phyloP scores from a whole-genome alignment of 2,797 vertebrate species.

The Sebastes itinus region DNA sequence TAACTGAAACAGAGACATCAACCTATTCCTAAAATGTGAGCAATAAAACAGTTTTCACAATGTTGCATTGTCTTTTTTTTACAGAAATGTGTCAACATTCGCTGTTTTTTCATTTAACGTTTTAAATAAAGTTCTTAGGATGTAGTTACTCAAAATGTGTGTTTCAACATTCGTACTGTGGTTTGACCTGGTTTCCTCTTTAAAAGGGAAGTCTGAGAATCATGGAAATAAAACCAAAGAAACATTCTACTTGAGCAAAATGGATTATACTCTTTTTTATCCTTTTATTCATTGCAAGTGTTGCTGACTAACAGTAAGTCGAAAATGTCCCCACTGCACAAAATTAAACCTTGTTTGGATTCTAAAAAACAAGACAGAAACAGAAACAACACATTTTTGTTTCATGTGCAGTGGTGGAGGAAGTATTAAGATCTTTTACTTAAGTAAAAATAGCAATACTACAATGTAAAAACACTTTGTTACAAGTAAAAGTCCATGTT shows the following conservation, averaged over 20 bases:
- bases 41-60: not conserved
- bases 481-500: too few relatives aligned
- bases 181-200: not conserved
- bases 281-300: rapidly evolving
- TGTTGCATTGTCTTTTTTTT: not conserved
- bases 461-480: too few relatives aligned
- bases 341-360: not conserved
- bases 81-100: not conserved
- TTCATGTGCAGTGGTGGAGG: too few relatives aligned
- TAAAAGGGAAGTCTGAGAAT: not conserved
- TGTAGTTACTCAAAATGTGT: not conserved
- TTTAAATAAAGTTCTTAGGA: not conserved
- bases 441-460: too few relatives aligned
- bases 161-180: not conserved
- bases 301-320: not conserved
- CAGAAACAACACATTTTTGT: not conserved
- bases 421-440: too few relatives aligned
- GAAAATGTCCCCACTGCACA: not conserved
- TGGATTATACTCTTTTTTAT: rapidly evolving
- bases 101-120: rapidly evolving
- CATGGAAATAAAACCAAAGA: not conserved
- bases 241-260: not conserved
- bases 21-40: not conserved
- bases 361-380: slow-evolving; percentile 5
- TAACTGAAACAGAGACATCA: slow-evolving; percentile 12